Evolutionary conservation across 2,797 vertebrate species (phyloP).

Genomic region (Tadarida brasiliensis): DNA sequence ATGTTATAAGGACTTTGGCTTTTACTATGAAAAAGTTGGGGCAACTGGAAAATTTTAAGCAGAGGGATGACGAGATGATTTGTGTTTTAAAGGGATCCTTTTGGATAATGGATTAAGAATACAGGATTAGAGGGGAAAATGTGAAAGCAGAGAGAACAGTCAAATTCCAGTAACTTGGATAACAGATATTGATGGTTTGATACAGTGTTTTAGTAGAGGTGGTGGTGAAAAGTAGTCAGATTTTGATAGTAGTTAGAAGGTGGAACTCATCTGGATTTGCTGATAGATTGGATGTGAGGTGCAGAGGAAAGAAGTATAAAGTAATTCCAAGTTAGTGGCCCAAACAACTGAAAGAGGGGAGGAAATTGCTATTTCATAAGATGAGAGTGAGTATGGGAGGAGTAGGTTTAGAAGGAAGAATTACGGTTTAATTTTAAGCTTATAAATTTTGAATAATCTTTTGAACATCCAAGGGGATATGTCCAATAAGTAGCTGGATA

Average conservation of each 20-base stretch:
- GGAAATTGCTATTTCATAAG: slow-evolving; percentile 29
- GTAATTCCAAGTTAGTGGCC: slow-evolving; percentile 1
- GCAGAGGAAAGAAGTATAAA: neutral
- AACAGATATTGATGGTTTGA: neutral
- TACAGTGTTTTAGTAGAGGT: neutral
- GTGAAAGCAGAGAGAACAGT: neutral
- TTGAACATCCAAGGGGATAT: neutral
- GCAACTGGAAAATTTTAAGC: neutral
- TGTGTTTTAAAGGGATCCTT: slow-evolving; percentile 41
- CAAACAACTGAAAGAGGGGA: neutral
- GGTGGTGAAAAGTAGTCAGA: neutral
- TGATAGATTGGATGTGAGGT: neutral
- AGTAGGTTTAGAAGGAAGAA: neutral
- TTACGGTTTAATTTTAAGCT: neutral
- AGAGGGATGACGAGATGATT: neutral
- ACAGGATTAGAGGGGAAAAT: neutral
- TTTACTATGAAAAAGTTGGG: neutral
- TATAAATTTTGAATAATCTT: neutral
- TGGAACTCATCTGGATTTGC: neutral
- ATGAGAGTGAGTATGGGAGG: neutral
- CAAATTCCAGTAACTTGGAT: neutral
- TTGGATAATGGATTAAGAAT: neutral
- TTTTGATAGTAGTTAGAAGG: slow-evolving; percentile 3
- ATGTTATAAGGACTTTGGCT: neutral
- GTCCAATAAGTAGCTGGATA: neutral